Conservation (phyloP, 2,888 invertebrate species). For the Drosophila pseudotalamancana region DNA sequence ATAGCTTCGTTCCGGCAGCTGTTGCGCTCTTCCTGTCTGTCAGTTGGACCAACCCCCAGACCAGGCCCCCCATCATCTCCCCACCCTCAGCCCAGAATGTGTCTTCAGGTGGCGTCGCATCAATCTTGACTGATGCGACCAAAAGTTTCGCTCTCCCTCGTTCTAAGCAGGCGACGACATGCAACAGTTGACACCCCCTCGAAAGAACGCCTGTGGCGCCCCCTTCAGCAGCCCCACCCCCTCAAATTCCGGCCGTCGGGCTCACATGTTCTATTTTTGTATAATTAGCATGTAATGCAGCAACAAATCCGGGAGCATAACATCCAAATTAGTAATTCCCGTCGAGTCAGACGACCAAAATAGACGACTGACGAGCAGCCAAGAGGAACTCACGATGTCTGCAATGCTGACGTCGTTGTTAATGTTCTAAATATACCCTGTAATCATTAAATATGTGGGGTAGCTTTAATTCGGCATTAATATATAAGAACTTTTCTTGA, state of each 20-base stretch:
- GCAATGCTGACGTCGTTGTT: constrained; percentile 44
- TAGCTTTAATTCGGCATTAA: not conserved
- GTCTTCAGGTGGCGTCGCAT: constrained; percentile 72
- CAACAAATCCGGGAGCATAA: constrained; percentile 66
- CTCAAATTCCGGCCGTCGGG: constrained; percentile 10
- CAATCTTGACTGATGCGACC: constrained; percentile 71
- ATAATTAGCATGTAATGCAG: constrained; percentile 62
- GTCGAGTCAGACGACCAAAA: constrained; percentile 43
- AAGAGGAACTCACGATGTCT: constrained; percentile 49
- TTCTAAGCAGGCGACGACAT: constrained; percentile 63
- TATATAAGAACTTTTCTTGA: no score
- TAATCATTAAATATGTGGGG: not conserved
- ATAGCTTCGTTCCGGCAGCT: constrained; percentile 51
- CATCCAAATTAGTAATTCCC: constrained; percentile 65
- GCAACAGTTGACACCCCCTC: constrained; percentile 59
- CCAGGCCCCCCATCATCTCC: not conserved
- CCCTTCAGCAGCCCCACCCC: not conserved
- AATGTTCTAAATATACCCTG: constrained; percentile 48
- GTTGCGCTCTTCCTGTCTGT: constrained; percentile 48
- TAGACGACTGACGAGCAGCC: constrained; percentile 37
- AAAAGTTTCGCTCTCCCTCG: constrained; percentile 29
- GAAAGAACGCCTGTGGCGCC: constrained; percentile 1
- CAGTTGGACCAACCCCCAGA: constrained; percentile 2
- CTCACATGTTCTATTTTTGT: constrained; percentile 63
- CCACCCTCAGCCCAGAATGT: not conserved